Conservation (phyloP, 2,113 vertebrate genomes). For the Epinephelus fuscoguttatus region DNA sequence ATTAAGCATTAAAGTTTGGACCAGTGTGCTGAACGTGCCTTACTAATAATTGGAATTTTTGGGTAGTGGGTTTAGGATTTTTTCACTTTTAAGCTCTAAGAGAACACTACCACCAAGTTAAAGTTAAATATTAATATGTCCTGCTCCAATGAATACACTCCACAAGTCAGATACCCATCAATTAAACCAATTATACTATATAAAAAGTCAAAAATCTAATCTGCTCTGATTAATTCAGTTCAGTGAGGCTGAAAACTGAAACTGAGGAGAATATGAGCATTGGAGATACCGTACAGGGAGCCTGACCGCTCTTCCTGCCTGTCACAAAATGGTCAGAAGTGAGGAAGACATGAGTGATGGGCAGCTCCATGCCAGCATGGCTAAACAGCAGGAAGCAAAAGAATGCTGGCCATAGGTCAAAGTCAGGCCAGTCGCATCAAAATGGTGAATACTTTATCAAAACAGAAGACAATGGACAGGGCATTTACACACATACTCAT, state of each 20-base stretch:
- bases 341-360: conserved; percentile 54
- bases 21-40: neutral
- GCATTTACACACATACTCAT: too few relatives aligned
- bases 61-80: neutral
- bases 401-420: conserved; percentile 53
- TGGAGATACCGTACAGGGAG: neutral
- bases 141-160: neutral
- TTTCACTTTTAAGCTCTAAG: neutral
- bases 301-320: neutral
- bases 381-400: conserved; percentile 49
- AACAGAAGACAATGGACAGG: neutral
- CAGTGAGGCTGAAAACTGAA: conserved; percentile 23
- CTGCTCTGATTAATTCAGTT: conserved; percentile 13
- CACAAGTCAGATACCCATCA: conserved; percentile 4
- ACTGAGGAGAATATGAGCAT: neutral
- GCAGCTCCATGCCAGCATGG: conserved; percentile 10
- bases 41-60: neutral
- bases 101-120: conserved; percentile 2
- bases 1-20: neutral
- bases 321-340: conserved; percentile 44
- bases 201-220: conserved; percentile 13
- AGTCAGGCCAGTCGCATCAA: conserved; percentile 49
- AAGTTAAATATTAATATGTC: neutral
- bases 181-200: conserved; percentile 14
- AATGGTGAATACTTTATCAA: conserved; percentile 30